phyloP scores from a whole-genome alignment of 2,113 vertebrate genomes.

The Chionodraco myersi region DNA sequence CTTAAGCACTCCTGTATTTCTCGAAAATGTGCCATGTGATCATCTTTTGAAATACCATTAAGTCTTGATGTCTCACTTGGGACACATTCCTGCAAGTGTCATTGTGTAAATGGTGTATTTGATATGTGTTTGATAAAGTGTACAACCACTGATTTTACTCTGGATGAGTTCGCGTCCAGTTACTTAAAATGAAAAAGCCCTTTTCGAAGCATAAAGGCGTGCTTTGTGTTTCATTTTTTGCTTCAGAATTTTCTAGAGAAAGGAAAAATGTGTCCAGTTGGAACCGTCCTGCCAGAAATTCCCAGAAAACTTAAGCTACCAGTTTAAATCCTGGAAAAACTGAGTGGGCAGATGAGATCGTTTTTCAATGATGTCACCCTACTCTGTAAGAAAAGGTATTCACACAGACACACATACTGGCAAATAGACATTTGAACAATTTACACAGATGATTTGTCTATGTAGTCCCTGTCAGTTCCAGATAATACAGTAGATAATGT shows the following conservation, averaged over 20 bases:
- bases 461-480: background rate
- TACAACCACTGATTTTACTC: constrained; percentile 6
- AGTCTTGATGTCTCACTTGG: background rate
- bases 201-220: constrained; percentile 23
- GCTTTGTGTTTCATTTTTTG: constrained; percentile 22
- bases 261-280: background rate
- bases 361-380: constrained; percentile 52
- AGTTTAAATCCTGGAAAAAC: constrained; percentile 56
- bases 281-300: constrained; percentile 24
- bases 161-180: constrained; percentile 32
- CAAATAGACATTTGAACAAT: background rate
- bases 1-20: constrained; percentile 10
- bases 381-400: background rate
- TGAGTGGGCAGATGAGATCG: constrained; percentile 60
- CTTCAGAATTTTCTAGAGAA: background rate
- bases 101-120: constrained; percentile 16
- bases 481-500: background rate
- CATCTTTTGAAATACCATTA: constrained; percentile 40
- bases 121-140: constrained; percentile 16
- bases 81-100: background rate
- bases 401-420: background rate
- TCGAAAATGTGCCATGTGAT: background rate
- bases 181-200: constrained; percentile 51
- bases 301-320: constrained; percentile 32
- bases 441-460: background rate